These are phyloP conservation scores for Cebidichthys violaceus DNA, from an alignment of 2,113 vertebrate species.

Conservation along the genomic window DNA sequence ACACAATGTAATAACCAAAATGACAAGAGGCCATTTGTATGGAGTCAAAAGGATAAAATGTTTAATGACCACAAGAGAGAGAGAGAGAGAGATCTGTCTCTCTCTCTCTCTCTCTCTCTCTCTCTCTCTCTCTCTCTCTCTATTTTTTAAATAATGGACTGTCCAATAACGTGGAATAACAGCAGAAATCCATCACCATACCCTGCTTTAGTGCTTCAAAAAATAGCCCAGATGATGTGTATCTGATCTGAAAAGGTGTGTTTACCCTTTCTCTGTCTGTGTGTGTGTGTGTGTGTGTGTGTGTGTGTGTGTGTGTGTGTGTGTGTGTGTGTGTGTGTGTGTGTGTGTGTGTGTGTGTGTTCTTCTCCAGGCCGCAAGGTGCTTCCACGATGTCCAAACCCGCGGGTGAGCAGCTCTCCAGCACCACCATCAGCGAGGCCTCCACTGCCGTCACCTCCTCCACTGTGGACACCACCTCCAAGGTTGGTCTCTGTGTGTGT, in stretches of 20 bases:
- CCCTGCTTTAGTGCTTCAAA: not conserved
- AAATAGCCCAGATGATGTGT: not conserved
- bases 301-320: constrained; percentile 20
- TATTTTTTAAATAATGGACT: not conserved
- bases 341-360: constrained; percentile 25
- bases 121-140: not conserved
- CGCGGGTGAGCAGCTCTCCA: constrained; percentile 84
- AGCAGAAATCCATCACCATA: not conserved
- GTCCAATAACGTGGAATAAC: not conserved
- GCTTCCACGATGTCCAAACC: constrained; percentile 86
- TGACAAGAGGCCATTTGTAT: not conserved
- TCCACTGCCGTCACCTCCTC: constrained; percentile 91
- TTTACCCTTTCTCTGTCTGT: not conserved
- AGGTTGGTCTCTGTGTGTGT: constrained; percentile 76
- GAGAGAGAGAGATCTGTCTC: not conserved
- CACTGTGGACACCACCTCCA: constrained; percentile 87
- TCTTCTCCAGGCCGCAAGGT: constrained; percentile 79
- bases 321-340: constrained; percentile 21
- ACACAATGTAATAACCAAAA: not conserved
- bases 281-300: constrained; percentile 7
- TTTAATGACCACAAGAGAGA: not conserved
- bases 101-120: not conserved
- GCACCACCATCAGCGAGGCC: constrained; percentile 92
- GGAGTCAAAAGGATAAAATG: not conserved
- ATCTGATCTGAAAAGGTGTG: constrained; percentile 11